Evolutionary conservation across 53 echinoderm and acorn worm species (phyloP).

Genomic region (Antedon mediterranea): DNA sequence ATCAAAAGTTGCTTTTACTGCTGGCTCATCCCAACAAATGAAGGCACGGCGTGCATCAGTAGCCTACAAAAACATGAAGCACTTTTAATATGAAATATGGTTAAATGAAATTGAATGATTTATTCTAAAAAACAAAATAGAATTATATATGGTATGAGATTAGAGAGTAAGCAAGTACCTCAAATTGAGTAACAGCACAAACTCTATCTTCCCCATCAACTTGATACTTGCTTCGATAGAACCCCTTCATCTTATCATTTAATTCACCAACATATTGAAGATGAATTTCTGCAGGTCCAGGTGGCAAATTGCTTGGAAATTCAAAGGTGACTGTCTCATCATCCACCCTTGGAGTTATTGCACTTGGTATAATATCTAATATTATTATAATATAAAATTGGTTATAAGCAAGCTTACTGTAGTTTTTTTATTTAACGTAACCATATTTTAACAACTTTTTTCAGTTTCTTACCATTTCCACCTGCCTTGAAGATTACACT

Average conservation of each 20-base stretch:
- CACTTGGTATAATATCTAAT: conserved; percentile 30
- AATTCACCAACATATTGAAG: conserved; percentile 85
- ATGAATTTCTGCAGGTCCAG: conserved; percentile 43
- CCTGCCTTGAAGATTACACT: conserved; percentile 35
- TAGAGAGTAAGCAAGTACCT: too few relatives aligned
- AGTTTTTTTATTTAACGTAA: too few relatives aligned
- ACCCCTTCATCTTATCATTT: conserved; percentile 98
- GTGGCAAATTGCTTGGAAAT: conserved; percentile 29
- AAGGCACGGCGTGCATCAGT: conserved; percentile 85
- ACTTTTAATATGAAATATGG: too few relatives aligned
- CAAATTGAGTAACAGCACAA: conserved; percentile 98
- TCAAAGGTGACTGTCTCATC: conserved; percentile 64
- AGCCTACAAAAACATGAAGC: conserved; percentile 49
- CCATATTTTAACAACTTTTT: too few relatives aligned
- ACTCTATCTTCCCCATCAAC: conserved; percentile 61
- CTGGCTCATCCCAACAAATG: conserved; percentile 96
- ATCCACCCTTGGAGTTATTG: conserved; percentile 52
- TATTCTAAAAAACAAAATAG: too few relatives aligned
- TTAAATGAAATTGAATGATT: too few relatives aligned
- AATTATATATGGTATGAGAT: too few relatives aligned
- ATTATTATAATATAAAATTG: too few relatives aligned
- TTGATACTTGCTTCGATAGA: conserved; percentile 90
- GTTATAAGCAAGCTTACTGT: too few relatives aligned
- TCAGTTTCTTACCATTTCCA: conserved; percentile 40
- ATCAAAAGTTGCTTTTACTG: conserved; percentile 88